Percentiles rank a stretch among this genome's conserved stretches.
Evolutionary conservation across 2,888 invertebrate species (phyloP).

Genomic region (Philopedon plagiatum): DNA sequence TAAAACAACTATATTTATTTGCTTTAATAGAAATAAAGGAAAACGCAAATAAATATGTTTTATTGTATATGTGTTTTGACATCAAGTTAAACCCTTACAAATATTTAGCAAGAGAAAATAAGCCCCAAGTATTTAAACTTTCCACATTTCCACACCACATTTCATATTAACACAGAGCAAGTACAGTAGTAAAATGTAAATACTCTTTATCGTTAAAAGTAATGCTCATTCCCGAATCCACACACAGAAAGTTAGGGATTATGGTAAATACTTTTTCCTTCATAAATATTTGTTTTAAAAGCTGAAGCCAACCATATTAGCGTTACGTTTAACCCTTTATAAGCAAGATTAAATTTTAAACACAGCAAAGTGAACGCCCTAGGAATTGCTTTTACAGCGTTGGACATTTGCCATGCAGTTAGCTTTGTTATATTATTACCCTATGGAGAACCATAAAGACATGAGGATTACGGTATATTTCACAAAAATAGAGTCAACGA

Average conservation of each 20-base stretch:
- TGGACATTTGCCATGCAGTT: slow-evolving; percentile 53
- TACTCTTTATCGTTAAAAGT: slow-evolving; percentile 46
- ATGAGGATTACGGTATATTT: slow-evolving; percentile 62
- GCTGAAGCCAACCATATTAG: slow-evolving; percentile 39
- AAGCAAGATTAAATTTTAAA: slow-evolving; percentile 54
- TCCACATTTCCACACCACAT: slow-evolving; percentile 23
- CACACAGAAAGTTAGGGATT: slow-evolving; percentile 48
- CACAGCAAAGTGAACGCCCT: slow-evolving; percentile 50
- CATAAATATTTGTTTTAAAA: slow-evolving; percentile 49
- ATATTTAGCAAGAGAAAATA: slow-evolving; percentile 24
- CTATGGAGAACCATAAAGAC: slow-evolving; percentile 62
- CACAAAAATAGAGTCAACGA: slow-evolving; percentile 51
- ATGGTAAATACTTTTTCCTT: slow-evolving; percentile 48
- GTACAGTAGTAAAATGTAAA: slow-evolving; percentile 41
- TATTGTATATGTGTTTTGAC: background rate
- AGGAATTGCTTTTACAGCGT: slow-evolving; percentile 48
- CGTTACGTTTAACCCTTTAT: slow-evolving; percentile 50
- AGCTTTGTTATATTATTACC: slow-evolving; percentile 60
- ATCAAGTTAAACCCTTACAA: slow-evolving; percentile 12
- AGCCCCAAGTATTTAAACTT: slow-evolving; percentile 30
- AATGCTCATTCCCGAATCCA: slow-evolving; percentile 42
- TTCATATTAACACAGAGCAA: slow-evolving; percentile 40
- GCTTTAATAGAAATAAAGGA: background rate
- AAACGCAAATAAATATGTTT: background rate
- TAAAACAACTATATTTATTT: too few species aligned